phyloP scores from a whole-genome alignment of 2,797 vertebrate species.

The Centropyge bicolor region DNA sequence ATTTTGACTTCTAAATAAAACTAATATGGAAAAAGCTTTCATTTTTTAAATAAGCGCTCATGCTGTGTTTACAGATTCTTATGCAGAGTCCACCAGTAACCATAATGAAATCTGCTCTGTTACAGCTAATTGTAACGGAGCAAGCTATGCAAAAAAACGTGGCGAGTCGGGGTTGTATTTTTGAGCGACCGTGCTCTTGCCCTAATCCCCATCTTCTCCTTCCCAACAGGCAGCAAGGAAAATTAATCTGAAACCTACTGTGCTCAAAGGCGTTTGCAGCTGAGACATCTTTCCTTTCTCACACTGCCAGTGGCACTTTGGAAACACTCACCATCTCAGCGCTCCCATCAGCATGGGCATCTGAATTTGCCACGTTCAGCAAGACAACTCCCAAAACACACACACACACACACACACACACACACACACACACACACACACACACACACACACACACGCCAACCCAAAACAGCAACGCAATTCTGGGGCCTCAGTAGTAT shows the following conservation, averaged over 20 bases:
- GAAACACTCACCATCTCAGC: slow-evolving; percentile 76
- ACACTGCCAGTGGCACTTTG: slow-evolving; percentile 76
- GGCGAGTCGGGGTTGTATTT: slow-evolving; percentile 49
- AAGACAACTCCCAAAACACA: slow-evolving; percentile 62
- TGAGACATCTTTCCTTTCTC: slow-evolving; percentile 73
- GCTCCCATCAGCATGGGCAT: slow-evolving; percentile 78
- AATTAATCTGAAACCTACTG: slow-evolving; percentile 81
- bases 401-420: slow-evolving; percentile 13
- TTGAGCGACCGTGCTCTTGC: slow-evolving; percentile 56
- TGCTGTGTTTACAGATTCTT: background rate
- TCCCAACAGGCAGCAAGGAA: slow-evolving; percentile 76
- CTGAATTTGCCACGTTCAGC: slow-evolving; percentile 74
- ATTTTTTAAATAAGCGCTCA: background rate
- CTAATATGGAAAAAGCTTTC: background rate
- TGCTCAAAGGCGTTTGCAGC: slow-evolving; percentile 71
- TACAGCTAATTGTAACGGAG: slow-evolving; percentile 3
- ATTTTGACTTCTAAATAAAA: background rate
- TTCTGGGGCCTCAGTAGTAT: slow-evolving; percentile 59
- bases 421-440: slow-evolving; percentile 2
- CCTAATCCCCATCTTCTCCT: slow-evolving; percentile 71
- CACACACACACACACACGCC: too few relatives aligned
- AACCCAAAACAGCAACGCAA: slow-evolving; percentile 53
- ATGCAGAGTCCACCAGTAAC: background rate
- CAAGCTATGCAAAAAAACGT: slow-evolving; percentile 58
- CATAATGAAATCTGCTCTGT: background rate